Base-by-base conservation (phyloP, 2,797 vertebrate species). In the Silurus aristotelis region DNA sequence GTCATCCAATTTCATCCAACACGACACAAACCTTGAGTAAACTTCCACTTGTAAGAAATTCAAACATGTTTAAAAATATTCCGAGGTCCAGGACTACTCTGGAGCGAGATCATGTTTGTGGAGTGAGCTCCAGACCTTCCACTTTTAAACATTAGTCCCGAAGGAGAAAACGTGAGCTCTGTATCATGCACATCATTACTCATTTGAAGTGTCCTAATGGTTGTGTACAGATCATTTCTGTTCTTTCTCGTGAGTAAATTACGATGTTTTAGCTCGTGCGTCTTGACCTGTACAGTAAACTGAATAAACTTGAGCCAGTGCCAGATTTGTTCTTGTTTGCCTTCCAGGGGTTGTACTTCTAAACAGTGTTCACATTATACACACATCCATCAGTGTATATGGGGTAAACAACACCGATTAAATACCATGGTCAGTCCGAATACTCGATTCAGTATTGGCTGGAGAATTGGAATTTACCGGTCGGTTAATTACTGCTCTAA, bases 321-420 rank as follows among this genome's bases (percentile, higher is more conserved):
- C 76, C 31, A 43, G 31, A 79, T 63, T 61, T 43, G 58, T 79
- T 13, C 58, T 79, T n/a, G 56, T 79, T 79, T 79, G 20, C n/a
- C 22, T 27, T 56, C 1, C 55, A 17, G 48, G 15, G 8, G 19
- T 46, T 22, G 7, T 46, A 0, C 68, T 71, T 71, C 1, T 71
- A 71, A 72, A 72, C 70, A 22, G 43, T 15, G n/a, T 56, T 27
- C 73, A 5, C 19, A 0, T 43, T 70, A 6, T 10, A 15, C 3
- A 12, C 43, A 20, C 19, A 73, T 73, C 46, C 43, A 6, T 48
- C 70, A 46, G 25, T 15, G 19, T 46, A 9, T 22, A 22, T 46
- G 2, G 38, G 2, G 14, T 43, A 15, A 72, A 46, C 20, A 52
- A 14, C n/a, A 7, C 73, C 12, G 10, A 68, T 38, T 19, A 67